phyloP scores from a whole-genome alignment of 2,888 invertebrate genomes.

The Leptopterna dolabrata region DNA sequence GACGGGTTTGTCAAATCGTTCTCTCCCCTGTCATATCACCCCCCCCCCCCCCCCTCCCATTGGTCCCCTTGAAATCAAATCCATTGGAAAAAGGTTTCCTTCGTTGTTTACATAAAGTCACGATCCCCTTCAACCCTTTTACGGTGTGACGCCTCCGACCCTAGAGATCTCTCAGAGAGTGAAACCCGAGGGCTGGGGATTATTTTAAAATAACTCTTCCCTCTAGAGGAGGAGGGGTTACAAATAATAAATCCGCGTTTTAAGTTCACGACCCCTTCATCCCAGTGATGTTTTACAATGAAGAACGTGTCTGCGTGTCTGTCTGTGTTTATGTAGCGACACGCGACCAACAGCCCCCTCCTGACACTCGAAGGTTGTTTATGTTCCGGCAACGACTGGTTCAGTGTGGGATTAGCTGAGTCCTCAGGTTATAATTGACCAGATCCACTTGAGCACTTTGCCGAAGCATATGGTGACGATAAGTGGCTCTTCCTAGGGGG shows the following conservation, averaged over 20 bases:
- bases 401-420: neutral
- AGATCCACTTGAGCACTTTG: neutral
- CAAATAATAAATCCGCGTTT: slow-evolving; percentile 23
- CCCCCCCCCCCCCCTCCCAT: neutral
- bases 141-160: neutral
- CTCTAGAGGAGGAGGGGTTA: neutral
- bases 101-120: slow-evolving; percentile 19
- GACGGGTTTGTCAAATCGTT: neutral
- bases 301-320: slow-evolving; percentile 9
- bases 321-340: slow-evolving; percentile 13
- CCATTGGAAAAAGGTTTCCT: slow-evolving; percentile 18
- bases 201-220: slow-evolving; percentile 31
- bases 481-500: neutral
- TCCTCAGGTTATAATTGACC: slow-evolving; percentile 6
- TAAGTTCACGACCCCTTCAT: neutral
- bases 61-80: slow-evolving; percentile 1
- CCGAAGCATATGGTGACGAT: neutral
- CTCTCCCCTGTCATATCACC: neutral
- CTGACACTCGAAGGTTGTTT: slow-evolving; percentile 9
- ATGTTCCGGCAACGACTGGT: neutral
- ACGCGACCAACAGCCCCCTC: neutral
- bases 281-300: neutral
- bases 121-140: neutral
- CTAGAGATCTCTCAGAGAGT: neutral
- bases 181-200: neutral